phyloP scores from a whole-genome alignment of 2,888 invertebrate genomes.

The Microplitis deprimator region DNA sequence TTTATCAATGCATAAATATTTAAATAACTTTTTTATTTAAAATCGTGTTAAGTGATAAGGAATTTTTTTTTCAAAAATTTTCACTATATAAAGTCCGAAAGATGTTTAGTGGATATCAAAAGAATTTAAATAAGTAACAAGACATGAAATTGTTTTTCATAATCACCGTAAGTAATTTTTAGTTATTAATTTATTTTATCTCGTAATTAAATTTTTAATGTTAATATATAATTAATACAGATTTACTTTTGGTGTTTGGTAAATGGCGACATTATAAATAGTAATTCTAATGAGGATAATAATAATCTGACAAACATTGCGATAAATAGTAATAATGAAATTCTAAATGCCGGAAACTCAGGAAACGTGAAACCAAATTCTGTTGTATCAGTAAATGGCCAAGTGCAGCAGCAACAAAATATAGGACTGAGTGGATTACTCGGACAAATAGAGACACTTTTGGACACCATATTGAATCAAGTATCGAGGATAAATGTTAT shows the following conservation, averaged over 20 bases:
- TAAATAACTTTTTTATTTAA: neutral
- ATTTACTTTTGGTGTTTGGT: neutral
- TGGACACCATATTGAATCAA: neutral
- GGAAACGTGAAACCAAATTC: neutral
- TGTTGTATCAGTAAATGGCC: neutral
- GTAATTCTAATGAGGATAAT: slow-evolving; percentile 8
- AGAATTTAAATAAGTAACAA: neutral
- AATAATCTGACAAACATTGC: slow-evolving; percentile 5
- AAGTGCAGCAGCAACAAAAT: neutral
- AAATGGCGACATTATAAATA: slow-evolving; percentile 41
- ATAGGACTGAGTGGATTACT: neutral
- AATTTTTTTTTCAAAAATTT: neutral
- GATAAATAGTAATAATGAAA: neutral
- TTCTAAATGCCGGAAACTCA: neutral
- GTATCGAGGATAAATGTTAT: neutral
- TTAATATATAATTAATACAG: neutral
- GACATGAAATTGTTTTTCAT: neutral
- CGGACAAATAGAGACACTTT: neutral
- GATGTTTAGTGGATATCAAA: neutral
- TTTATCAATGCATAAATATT: neutral
- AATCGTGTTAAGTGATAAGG: neutral
- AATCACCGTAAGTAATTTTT: neutral
- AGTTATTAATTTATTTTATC: neutral
- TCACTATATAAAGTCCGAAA: neutral
- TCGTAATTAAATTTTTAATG: neutral